A percentile compares a stretch with the other conserved stretches of the same genome.
Conservation (phyloP, 1,140 invertebrate species). For the Cataglyphis hispanica region DNA sequence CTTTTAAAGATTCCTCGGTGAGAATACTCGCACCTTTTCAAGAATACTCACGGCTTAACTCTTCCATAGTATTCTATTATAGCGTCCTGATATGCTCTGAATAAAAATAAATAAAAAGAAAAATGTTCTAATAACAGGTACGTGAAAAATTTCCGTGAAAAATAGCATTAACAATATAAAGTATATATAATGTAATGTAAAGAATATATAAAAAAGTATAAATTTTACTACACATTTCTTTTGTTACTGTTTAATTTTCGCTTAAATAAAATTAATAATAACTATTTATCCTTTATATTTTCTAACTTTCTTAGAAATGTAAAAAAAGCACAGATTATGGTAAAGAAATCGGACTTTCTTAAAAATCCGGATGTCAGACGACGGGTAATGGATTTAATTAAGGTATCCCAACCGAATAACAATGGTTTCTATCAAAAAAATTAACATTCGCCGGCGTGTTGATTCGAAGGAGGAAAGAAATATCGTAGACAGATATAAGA, state of each 20-base stretch:
- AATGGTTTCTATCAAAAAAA: conserved; percentile 76
- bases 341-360: neutral
- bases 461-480: conserved; percentile 43
- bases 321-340: neutral
- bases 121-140: neutral
- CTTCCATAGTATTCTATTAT: neutral
- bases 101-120: neutral
- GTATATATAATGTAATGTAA: neutral
- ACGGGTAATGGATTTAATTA: conserved; percentile 58
- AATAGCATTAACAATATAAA: conserved; percentile 1
- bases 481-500: conserved; percentile 60
- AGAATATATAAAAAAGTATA: neutral
- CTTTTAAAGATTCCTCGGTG: conserved; percentile 38
- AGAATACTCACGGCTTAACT: conserved; percentile 12
- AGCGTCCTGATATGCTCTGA: neutral
- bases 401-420: conserved; percentile 64
- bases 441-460: conserved; percentile 74
- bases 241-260: neutral
- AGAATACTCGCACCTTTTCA: conserved; percentile 25
- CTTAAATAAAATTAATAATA: conserved; percentile 3
- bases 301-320: neutral
- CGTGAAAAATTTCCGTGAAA: neutral
- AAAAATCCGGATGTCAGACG: conserved; percentile 10
- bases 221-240: neutral
- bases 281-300: neutral